phyloP scores from a whole-genome alignment of 1,140 invertebrate species.

The Conus betulinus region DNA sequence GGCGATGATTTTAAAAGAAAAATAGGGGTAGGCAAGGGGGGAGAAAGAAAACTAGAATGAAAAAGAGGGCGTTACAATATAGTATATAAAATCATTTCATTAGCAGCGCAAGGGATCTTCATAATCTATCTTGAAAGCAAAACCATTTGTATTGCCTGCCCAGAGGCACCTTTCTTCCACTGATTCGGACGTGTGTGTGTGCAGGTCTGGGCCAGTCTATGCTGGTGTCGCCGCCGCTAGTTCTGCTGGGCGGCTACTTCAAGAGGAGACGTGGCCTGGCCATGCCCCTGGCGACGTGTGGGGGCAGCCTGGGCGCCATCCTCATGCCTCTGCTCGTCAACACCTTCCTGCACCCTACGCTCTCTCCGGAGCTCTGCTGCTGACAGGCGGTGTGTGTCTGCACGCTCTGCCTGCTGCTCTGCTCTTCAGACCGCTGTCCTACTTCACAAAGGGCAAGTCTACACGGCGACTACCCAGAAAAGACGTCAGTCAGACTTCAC shows the following conservation, averaged over 20 bases:
- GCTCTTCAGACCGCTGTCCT: not conserved
- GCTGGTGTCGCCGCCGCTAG: not conserved
- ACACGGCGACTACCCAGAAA: not conserved
- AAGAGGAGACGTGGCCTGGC: not conserved
- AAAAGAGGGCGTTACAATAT: too few relatives aligned
- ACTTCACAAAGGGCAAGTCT: not conserved
- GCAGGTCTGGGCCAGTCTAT: not conserved
- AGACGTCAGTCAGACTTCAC: not conserved
- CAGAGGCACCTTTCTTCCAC: too few relatives aligned
- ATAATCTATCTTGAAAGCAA: too few relatives aligned
- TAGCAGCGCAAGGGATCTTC: too few relatives aligned
- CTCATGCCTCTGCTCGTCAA: not conserved
- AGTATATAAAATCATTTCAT: too few relatives aligned
- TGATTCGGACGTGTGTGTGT: not conserved
- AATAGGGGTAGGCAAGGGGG: too few relatives aligned
- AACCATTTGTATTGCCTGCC: too few relatives aligned
- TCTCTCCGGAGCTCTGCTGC: not conserved
- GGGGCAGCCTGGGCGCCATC: not conserved
- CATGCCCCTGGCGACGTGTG: not conserved
- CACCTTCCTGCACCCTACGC: not conserved
- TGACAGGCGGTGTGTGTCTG: not conserved
- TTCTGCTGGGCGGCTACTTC: not conserved
- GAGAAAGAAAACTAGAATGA: too few relatives aligned
- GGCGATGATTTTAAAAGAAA: too few relatives aligned
- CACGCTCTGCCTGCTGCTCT: not conserved